Base-by-base conservation (phyloP, 2,888 invertebrate species). In the Drymonia ruficornis region DNA sequence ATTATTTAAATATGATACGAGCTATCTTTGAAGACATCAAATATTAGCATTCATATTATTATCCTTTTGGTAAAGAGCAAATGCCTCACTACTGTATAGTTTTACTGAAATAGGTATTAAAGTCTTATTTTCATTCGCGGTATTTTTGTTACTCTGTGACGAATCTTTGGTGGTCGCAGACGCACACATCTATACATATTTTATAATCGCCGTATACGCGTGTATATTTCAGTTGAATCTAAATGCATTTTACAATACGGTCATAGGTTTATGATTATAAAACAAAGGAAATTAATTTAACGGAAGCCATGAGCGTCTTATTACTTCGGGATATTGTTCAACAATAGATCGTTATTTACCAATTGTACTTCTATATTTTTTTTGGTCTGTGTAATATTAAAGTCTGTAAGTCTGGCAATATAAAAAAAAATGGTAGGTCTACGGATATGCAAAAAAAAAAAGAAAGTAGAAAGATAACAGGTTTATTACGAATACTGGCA, bases 201-300 rank as follows among this genome's bases (percentile, higher is more conserved):
- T 49, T 51, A 55, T 52, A 50, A 43, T 18, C 15, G 40, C 40
- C 12, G 29, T 8, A 16, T 44, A 68, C 78, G 70, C 80, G 82
- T 82, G 78, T 80, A 80, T 61, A 70, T 65, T 66, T 76, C 77
- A 74, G 63, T 72, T 79, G 78, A 70, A 74, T 76, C 76, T 68
- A 79, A 80, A 75, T 63, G 67, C 55, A 53, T 58, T 63, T 66
- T 63, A 63, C 58, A 62, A 66, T 61, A 61, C 62, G 66, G 61
- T 65, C 67, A 65, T 53, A 65, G 51, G 53, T 66, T 72, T 59
- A 62, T 58, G 58, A 62, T 68, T 61, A 63, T 63, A 57, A 68
- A 76, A 73, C 70, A 73, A 56, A 50, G 62, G 55, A 68, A 66
- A 67, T 71, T 63, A 59, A 65, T 63, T 61, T 28, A 56, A 63